Conservation (phyloP, 2,888 invertebrate species). For the Chesias legatella region DNA sequence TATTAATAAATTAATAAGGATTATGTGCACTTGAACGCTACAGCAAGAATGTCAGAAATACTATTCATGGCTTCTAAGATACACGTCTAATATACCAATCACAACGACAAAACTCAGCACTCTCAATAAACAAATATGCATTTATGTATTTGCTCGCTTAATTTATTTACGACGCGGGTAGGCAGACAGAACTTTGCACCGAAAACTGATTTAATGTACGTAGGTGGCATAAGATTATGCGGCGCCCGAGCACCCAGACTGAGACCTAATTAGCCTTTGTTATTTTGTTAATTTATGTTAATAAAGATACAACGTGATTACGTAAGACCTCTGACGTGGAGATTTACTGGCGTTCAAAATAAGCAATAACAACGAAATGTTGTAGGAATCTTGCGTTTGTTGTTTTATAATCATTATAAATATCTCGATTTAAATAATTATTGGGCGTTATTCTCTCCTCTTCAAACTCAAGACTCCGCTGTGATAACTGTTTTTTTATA, state of each 20-base stretch:
- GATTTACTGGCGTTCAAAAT: conserved; percentile 12
- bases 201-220: conserved; percentile 30
- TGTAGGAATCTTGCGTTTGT: too few relatives aligned
- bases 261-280: conserved; percentile 71
- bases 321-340: conserved; percentile 19
- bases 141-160: conserved; percentile 41
- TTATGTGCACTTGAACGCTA: too few relatives aligned
- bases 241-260: conserved; percentile 38
- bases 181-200: conserved; percentile 32
- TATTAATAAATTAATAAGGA: too few relatives aligned
- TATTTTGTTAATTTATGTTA: conserved; percentile 79
- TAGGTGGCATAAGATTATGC: conserved; percentile 53
- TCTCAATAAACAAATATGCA: conserved; percentile 43
- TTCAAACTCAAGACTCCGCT: too few relatives aligned
- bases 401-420: too few relatives aligned
- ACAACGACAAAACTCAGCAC: conserved; percentile 19
- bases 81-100: too few relatives aligned
- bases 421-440: too few relatives aligned
- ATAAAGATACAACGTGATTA: conserved; percentile 62
- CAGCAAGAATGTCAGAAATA: too few relatives aligned
- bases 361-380: conserved; percentile 4
- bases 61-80: too few relatives aligned
- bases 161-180: conserved; percentile 20
- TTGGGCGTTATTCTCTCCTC: too few relatives aligned
- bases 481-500: too few relatives aligned